Base-by-base conservation (phyloP, 2,888 invertebrate genomes). In the Patella depressa region DNA sequence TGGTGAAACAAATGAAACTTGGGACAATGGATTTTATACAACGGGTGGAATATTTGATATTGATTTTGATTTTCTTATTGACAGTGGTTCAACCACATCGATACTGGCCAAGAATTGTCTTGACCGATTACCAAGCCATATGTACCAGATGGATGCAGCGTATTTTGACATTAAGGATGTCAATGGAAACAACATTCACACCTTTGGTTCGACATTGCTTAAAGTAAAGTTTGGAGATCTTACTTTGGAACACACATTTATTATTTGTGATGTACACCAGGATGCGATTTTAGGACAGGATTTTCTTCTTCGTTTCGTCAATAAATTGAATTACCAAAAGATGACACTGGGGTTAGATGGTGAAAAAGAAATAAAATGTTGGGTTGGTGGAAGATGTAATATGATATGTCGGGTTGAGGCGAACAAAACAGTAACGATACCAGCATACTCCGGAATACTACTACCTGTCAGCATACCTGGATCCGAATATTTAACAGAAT, bases 251-350 rank as follows among this genome's bases (percentile, higher is more conserved):
- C 65, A 65, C 9, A 24, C 11, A 19, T 53, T 74, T 12, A 72
- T 80, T 12, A 73, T 78, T 4, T 78, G 78, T 74, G 76, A 78
- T 65, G 75, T 76, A 4, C 53, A 54, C 53, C 71, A 73, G 45
- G 72, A 76, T 12, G 78, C 72, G 5, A 75, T 80, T 24, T 34
- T 71, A 53, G 80, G 80, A 11, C 80, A 80, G 70, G 78, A 78
- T 70, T 80, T 80, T 29, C 15, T 78, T 3, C 17, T 78, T 19
- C 74, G 76, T 15, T 74, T 74, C 70, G 71, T 74, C 11, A 65
- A 54, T n/a, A 45, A 53, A 69, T 45, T 71, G 11, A 45, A 71
- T 70, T 71, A 70, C 53, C 19, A 75, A 71, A 34, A 70, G 3
- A 19, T 24, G 59, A 57, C 57, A 15, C 17, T 19, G 29, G 34